Evolutionary conservation across 1,140 invertebrate genomes (phyloP).

Genomic region (Apolygus lucorum): DNA sequence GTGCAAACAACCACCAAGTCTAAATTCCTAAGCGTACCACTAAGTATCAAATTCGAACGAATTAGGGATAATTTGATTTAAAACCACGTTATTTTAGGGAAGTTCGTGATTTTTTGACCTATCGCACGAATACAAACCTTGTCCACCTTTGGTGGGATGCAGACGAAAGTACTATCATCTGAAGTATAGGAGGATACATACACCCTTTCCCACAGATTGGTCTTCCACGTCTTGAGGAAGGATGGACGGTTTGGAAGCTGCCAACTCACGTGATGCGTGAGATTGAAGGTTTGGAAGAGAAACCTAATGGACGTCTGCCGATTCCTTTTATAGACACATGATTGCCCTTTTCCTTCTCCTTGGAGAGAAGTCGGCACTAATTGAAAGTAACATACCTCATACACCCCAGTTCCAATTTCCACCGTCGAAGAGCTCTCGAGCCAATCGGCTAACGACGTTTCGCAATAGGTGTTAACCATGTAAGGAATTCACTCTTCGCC

Average conservation of each 20-base stretch:
- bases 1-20: too few species aligned
- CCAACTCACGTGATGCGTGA: not conserved
- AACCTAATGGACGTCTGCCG: not conserved
- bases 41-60: too few species aligned
- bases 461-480: not conserved
- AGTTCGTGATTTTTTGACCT: too few species aligned
- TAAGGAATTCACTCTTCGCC: not conserved
- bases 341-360: not conserved
- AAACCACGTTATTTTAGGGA: too few species aligned
- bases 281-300: not conserved
- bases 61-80: too few species aligned
- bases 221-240: too few species aligned
- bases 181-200: too few species aligned
- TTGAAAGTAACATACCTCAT: not conserved
- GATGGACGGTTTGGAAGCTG: not conserved
- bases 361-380: not conserved
- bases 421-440: not conserved
- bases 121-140: too few species aligned
- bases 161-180: too few species aligned
- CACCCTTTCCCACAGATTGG: too few species aligned
- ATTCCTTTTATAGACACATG: not conserved
- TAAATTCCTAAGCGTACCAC: too few species aligned
- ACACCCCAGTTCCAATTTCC: not conserved
- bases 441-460: not conserved
- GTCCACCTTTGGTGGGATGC: too few species aligned